Evolutionary conservation across 2,797 vertebrate species (phyloP).

Genomic region (Lacerta bilineata): DNA sequence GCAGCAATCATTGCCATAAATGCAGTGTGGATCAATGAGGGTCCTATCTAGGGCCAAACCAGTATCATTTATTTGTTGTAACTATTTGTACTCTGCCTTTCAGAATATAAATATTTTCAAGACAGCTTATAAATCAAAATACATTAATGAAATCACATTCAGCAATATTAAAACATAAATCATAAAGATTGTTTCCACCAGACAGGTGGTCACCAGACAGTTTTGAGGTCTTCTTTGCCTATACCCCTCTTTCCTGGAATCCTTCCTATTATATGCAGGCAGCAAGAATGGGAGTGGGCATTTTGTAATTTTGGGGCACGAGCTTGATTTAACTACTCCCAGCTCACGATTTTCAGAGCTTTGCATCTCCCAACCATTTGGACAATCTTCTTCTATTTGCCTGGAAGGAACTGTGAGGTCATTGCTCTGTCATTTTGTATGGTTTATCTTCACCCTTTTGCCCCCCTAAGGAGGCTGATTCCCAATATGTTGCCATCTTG

Average conservation of each 20-base stretch:
- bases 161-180: no score
- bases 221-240: background rate
- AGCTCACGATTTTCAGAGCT: background rate
- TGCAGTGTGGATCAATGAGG: no score
- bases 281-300: background rate
- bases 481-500: constrained; percentile 32
- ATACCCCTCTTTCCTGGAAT: background rate
- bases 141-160: no score
- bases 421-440: background rate
- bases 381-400: rapidly evolving
- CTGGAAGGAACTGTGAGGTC: background rate
- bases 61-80: no score
- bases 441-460: constrained; percentile 15
- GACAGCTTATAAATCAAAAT: no score
- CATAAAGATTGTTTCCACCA: no score
- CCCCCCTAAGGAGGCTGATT: background rate
- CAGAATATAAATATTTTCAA: no score
- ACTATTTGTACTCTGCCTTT: no score
- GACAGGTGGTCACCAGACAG: no score
- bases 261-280: background rate
- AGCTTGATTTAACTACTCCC: background rate
- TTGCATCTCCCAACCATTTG: rapidly evolving
- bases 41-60: no score
- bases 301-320: background rate
- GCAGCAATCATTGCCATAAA: no score